Evolutionary conservation across 1,140 invertebrate species (phyloP).

Genomic region (Macrotrachela quadricornifera): DNA sequence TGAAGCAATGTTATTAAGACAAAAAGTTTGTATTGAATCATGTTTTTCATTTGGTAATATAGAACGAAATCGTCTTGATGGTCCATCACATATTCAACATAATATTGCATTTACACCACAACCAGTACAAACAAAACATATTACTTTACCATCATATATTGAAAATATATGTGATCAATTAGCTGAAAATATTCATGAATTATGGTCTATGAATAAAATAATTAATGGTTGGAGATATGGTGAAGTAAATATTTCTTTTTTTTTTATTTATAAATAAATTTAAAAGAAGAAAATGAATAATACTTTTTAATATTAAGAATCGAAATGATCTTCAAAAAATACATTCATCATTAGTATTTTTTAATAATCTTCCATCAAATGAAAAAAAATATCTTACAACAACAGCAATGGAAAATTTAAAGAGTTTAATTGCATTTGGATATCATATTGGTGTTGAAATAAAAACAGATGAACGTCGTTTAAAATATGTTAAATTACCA

Average conservation of each 20-base stretch:
- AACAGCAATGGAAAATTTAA: constrained; percentile 81
- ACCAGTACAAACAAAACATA: constrained; percentile 69
- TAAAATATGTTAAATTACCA: constrained; percentile 70
- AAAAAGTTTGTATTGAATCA: constrained; percentile 71
- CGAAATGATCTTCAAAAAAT: constrained; percentile 67
- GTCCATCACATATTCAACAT: constrained; percentile 66
- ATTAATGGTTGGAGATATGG: constrained; percentile 89
- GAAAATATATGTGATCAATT: constrained; percentile 82
- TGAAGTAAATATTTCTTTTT: constrained; percentile 47
- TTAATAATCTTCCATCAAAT: constrained; percentile 68
- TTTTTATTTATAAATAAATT: neutral
- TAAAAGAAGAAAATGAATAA: neutral
- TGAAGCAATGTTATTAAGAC: constrained; percentile 73
- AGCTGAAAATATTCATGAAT: constrained; percentile 96
- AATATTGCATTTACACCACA: constrained; percentile 78
- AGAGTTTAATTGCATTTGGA: constrained; percentile 77
- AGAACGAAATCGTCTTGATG: constrained; percentile 57
- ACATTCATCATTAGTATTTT: constrained; percentile 84
- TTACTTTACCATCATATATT: constrained; percentile 60
- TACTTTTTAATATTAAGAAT: constrained; percentile 12
- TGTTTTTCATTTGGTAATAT: constrained; percentile 95
- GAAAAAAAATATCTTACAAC: constrained; percentile 93
- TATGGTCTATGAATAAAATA: constrained; percentile 98
- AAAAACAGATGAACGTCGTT: constrained; percentile 41
- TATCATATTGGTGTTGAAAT: constrained; percentile 82